Conservation (phyloP, 2,888 invertebrate genomes). For the Caenorhabditis sp. region DNA sequence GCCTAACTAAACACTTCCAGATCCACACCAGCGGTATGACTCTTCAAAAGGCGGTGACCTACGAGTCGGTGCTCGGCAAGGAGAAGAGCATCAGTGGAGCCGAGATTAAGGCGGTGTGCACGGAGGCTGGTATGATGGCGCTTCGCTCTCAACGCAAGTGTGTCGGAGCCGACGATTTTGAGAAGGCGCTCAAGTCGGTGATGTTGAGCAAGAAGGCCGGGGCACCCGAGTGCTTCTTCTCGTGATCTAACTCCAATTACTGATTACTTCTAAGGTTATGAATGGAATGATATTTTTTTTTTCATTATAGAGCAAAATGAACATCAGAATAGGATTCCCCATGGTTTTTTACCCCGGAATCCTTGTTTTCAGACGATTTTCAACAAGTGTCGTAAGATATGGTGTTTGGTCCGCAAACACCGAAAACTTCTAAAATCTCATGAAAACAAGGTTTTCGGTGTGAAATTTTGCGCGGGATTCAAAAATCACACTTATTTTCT, state of each 20-base stretch:
- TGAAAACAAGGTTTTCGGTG: too few species aligned
- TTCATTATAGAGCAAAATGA: too few species aligned
- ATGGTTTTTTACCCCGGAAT: too few species aligned
- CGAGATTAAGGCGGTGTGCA: constrained; percentile 76
- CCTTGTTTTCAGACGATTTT: too few species aligned
- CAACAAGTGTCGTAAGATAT: too few species aligned
- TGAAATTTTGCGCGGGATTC: too few species aligned
- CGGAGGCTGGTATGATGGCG: constrained; percentile 77
- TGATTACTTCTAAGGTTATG: not conserved
- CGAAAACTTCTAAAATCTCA: too few species aligned
- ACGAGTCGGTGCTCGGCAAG: constrained; percentile 71
- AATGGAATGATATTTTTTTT: too few species aligned
- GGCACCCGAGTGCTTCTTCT: constrained; percentile 70
- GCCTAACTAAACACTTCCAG: too few species aligned
- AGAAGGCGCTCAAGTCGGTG: constrained; percentile 68
- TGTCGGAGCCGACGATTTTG: constrained; percentile 67
- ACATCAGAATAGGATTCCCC: too few species aligned
- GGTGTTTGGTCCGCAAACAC: too few species aligned
- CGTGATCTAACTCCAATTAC: constrained; percentile 9
- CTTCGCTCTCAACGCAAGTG: constrained; percentile 74
- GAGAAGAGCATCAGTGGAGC: constrained; percentile 76
- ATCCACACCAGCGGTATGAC: constrained; percentile 72
- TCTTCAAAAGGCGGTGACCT: constrained; percentile 71
- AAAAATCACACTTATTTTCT: too few species aligned
- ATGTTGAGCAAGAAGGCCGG: constrained; percentile 69